A percentile compares a stretch with the other conserved stretches of the same genome.
Evolutionary conservation across 2,113 vertebrate species (phyloP).

Genomic region (Eubucco bourcierii): DNA sequence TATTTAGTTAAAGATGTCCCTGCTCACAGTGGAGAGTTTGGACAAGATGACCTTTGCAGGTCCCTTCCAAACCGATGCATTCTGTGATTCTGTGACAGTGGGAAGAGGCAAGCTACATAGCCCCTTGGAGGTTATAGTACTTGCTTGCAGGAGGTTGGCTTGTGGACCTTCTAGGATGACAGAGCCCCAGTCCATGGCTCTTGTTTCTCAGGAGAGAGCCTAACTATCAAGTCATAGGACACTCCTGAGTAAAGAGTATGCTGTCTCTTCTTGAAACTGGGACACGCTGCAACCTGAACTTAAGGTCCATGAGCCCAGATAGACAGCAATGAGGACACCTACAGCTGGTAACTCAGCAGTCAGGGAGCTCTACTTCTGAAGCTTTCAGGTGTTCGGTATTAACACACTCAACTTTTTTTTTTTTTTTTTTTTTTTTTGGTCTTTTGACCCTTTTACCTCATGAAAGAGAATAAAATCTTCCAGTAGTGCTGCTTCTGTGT

Average conservation of each 20-base stretch:
- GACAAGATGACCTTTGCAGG: too few relatives aligned
- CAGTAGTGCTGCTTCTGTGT: background rate
- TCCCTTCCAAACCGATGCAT: too few relatives aligned
- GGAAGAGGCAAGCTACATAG: fast-evolving
- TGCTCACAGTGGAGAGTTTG: too few relatives aligned
- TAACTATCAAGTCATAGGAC: background rate
- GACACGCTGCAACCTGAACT: background rate
- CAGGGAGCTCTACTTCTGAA: background rate
- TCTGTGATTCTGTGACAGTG: too few relatives aligned
- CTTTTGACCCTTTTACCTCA: conserved; percentile 14
- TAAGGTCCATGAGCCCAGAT: background rate
- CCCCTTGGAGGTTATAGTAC: background rate
- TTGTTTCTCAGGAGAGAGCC: background rate
- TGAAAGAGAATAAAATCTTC: background rate
- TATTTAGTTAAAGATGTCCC: too few relatives aligned
- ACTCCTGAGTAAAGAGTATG: background rate
- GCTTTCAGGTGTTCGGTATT: background rate
- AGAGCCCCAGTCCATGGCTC: background rate
- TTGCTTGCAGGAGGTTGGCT: background rate
- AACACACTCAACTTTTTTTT: background rate
- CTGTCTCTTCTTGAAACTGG: background rate
- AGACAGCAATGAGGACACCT: background rate
- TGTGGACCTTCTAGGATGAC: background rate
- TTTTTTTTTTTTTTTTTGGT: conserved; percentile 1
- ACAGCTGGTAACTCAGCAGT: background rate